phyloP scores from a whole-genome alignment of 2,113 vertebrate genomes.

The Pollimyrus isidori region DNA sequence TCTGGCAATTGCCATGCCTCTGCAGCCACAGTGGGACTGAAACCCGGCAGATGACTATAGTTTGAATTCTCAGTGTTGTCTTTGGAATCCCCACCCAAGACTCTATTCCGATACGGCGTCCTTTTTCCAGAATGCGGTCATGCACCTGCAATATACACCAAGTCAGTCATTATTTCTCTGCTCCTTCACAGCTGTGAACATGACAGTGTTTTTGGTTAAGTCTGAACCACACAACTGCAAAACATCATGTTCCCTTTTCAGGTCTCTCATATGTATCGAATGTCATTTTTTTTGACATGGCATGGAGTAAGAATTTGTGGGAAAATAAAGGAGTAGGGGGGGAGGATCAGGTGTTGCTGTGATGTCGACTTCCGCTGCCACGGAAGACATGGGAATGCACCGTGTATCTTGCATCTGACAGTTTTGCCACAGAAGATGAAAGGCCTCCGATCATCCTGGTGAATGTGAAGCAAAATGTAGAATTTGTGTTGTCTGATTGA shows the following conservation, averaged over 20 bases:
- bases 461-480: conserved; percentile 25
- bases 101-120: not conserved
- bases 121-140: not conserved
- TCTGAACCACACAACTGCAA: not conserved
- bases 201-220: not conserved
- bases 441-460: conserved; percentile 31
- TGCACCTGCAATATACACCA: not conserved
- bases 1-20: not conserved
- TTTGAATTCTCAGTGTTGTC: not conserved
- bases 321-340: not conserved
- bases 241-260: not conserved
- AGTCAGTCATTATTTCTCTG: not conserved
- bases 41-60: not conserved
- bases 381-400: conserved; percentile 11
- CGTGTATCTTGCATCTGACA: conserved; percentile 20
- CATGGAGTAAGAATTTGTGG: not conserved
- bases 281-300: not conserved
- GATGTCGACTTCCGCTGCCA: not conserved
- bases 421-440: conserved; percentile 42
- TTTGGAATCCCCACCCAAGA: conserved; percentile 11
- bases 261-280: not conserved
- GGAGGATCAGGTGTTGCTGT: not conserved
- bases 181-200: conserved; percentile 2
- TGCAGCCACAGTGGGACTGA: not conserved
- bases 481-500: conserved; percentile 44